Conservation (phyloP, 2,888 invertebrate genomes). For the Phyto melanocephala region DNA sequence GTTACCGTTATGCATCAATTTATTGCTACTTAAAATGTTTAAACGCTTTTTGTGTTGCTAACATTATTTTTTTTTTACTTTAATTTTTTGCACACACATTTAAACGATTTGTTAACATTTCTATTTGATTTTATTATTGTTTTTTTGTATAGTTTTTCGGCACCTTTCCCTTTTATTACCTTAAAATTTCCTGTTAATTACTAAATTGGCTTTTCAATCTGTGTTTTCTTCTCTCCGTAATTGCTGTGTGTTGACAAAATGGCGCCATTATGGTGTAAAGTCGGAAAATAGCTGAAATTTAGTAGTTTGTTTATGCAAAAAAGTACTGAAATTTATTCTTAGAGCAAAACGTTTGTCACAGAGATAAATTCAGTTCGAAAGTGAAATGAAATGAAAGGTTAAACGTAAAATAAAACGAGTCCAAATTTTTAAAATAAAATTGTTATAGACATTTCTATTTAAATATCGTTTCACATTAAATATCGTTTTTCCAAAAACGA, state of each 20-base stretch:
- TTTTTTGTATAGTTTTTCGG: background rate
- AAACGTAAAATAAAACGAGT: too few species aligned
- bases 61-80: too few species aligned
- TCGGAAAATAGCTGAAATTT: conserved; percentile 2
- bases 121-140: conserved; percentile 4
- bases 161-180: background rate
- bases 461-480: too few species aligned
- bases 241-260: conserved; percentile 37
- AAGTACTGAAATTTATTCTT: background rate
- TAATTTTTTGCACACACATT: too few species aligned
- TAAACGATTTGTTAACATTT: background rate
- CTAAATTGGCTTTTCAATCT: conserved; percentile 32
- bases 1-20: conserved; percentile 34
- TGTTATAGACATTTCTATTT: too few species aligned
- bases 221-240: background rate
- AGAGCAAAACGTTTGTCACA: too few species aligned
- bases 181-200: conserved; percentile 29
- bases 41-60: conserved; percentile 16
- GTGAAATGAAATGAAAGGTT: too few species aligned
- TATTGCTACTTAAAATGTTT: conserved; percentile 31
- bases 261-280: conserved; percentile 33
- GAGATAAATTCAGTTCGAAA: too few species aligned
- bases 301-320: conserved; percentile 16
- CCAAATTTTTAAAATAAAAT: too few species aligned
- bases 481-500: too few species aligned